Evolutionary conservation across 2,888 invertebrate species (phyloP), one percentile per base, ranked within the genome.

Genomic region (Drosophila barbarae): DNA sequence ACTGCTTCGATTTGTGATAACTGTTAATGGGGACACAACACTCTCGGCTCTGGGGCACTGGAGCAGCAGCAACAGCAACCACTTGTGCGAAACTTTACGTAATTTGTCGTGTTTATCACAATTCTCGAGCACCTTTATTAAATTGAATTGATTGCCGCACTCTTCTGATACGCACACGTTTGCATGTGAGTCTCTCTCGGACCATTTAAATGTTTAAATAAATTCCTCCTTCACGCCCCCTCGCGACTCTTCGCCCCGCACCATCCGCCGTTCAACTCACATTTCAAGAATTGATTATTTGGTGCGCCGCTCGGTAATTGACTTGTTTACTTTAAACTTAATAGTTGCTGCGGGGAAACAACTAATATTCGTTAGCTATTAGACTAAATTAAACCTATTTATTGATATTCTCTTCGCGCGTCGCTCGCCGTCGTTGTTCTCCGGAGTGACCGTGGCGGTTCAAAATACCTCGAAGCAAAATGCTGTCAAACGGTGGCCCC

Each of bases 241-340:
- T 41, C 44, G 38, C 44, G 12, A 8, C 5, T 34, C 10, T 13
- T 44, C 9, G 13, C 13, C 21, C 38, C 44, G 15, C 6, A 12
- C 1, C 23, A 36, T 51, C 12, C 35, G 4, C 28, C 36, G 7
- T 36, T 38, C 9, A 38, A 77, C 78, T 78, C 73, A 78, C 84
- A 51, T 68, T 42, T 38, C 18, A 57, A 83, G 77, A 53, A 66
- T 36, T 47, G 26, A 52, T 28, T 38, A 26, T 61, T 42, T 52
- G 39, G 15, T 55, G 53, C 55, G 41, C 13, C 32, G 42, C 15
- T 51, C 15, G 42, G 35, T 61, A 77, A 78, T 83, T 83, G 81
- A 78, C 84, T 73, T 32, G 50, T 61, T 76, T 61, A 54, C 76
- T 80, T 71, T 66, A 59, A 55, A 60, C 65, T 39, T 71, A 75